Conservation (phyloP, 2,113 vertebrate genomes). For the Hippolais icterina region DNA sequence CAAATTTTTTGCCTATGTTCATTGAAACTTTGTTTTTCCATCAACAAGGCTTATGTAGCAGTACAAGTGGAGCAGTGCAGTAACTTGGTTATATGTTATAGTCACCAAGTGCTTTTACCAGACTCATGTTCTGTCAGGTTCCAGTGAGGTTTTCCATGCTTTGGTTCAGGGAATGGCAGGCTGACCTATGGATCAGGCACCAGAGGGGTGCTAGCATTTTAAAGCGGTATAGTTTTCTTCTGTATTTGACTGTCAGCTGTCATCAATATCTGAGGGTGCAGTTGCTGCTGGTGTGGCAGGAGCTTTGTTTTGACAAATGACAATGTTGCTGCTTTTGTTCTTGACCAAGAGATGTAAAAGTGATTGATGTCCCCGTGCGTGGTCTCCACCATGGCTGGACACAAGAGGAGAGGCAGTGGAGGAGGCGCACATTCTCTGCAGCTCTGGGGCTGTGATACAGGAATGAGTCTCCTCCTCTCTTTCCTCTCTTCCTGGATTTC, state of each 20-base stretch:
- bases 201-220: background rate
- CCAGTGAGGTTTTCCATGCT: background rate
- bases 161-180: background rate
- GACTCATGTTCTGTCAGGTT: background rate
- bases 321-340: background rate
- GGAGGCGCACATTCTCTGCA: fast-evolving
- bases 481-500: background rate
- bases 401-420: background rate
- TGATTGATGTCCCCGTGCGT: background rate
- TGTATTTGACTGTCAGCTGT: background rate
- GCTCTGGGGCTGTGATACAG: background rate
- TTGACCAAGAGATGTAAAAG: background rate
- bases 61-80: background rate
- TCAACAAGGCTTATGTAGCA: background rate
- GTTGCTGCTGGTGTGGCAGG: background rate
- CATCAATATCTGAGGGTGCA: background rate
- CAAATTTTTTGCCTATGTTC: background rate
- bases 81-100: background rate
- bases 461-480: background rate
- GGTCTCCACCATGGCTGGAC: background rate
- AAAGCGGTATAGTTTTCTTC: background rate
- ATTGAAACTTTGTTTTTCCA: background rate
- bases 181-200: background rate
- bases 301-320: background rate
- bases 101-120: background rate